These are phyloP conservation scores for Sander vitreus DNA, from an alignment of 2,113 vertebrate species.

Conservation along the genomic window DNA sequence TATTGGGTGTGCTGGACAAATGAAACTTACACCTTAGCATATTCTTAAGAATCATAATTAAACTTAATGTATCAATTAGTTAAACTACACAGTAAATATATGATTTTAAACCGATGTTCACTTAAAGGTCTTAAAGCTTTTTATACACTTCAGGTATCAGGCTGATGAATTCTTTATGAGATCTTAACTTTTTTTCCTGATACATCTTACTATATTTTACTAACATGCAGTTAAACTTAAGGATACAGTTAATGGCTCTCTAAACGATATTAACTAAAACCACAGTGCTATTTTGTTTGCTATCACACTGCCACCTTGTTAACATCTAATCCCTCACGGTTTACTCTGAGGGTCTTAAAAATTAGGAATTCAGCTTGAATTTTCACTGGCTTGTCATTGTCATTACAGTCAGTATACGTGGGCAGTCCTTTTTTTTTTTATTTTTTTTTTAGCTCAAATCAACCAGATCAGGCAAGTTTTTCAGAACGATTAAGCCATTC, in stretches of 20 bases:
- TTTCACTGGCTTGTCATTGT: conserved; percentile 30
- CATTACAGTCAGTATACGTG: conserved; percentile 1
- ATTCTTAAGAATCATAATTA: conserved; percentile 74
- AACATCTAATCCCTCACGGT: conserved; percentile 15
- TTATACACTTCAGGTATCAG: conserved; percentile 72
- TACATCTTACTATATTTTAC: conserved; percentile 77
- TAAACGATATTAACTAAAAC: conserved; percentile 35
- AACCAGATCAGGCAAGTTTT: conserved; percentile 15
- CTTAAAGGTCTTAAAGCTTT: conserved; percentile 79
- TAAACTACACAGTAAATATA: conserved; percentile 77
- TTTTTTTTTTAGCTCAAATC: conserved; percentile 21
- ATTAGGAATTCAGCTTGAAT: conserved; percentile 19
- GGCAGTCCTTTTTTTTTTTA: conserved; percentile 22
- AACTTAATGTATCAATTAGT: conserved; percentile 73
- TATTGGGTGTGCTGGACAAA: conserved; percentile 67
- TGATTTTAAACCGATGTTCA: conserved; percentile 61
- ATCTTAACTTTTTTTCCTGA: conserved; percentile 61
- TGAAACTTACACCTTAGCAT: conserved; percentile 74
- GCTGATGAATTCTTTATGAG: conserved; percentile 60
- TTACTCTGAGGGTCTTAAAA: conserved; percentile 35
- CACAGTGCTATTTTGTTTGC: conserved; percentile 35
- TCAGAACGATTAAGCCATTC: conserved; percentile 38
- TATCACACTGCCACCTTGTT: conserved; percentile 26
- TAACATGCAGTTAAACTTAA: conserved; percentile 78
- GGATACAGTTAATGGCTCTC: conserved; percentile 51